phyloP scores from a whole-genome alignment of 2,888 invertebrate species.

The Capitulum mitella region DNA sequence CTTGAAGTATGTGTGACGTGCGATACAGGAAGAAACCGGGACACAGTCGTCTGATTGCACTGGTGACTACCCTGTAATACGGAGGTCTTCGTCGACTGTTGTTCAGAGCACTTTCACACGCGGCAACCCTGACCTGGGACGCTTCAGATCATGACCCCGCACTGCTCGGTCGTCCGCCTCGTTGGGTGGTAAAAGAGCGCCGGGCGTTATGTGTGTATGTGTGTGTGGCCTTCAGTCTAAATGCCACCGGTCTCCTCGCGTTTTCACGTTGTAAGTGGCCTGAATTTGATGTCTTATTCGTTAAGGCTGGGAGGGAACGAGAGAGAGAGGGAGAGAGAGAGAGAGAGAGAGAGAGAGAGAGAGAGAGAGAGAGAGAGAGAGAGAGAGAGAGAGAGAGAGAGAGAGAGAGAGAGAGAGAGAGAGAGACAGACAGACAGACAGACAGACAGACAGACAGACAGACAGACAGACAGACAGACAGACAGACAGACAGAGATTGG shows the following conservation, averaged over 20 bases:
- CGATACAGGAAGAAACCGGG: too few species aligned
- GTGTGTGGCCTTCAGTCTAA: background rate
- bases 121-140: background rate
- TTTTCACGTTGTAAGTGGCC: too few species aligned
- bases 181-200: background rate
- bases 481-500: background rate
- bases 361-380: background rate
- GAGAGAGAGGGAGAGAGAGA: too few species aligned
- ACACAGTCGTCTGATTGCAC: too few species aligned
- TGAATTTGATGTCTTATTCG: too few species aligned
- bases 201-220: background rate
- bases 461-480: background rate
- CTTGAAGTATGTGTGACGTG: too few species aligned
- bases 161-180: background rate
- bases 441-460: background rate
- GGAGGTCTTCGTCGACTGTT: background rate
- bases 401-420: background rate
- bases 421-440: background rate
- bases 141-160: background rate
- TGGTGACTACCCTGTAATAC: too few species aligned
- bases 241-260: too few species aligned
- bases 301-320: too few species aligned
- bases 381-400: background rate
- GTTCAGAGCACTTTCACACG: background rate
- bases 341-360: background rate